These are phyloP conservation scores for Lepidurus couesii DNA, from an alignment of 1,140 invertebrate genomes.

Conservation along the genomic window DNA sequence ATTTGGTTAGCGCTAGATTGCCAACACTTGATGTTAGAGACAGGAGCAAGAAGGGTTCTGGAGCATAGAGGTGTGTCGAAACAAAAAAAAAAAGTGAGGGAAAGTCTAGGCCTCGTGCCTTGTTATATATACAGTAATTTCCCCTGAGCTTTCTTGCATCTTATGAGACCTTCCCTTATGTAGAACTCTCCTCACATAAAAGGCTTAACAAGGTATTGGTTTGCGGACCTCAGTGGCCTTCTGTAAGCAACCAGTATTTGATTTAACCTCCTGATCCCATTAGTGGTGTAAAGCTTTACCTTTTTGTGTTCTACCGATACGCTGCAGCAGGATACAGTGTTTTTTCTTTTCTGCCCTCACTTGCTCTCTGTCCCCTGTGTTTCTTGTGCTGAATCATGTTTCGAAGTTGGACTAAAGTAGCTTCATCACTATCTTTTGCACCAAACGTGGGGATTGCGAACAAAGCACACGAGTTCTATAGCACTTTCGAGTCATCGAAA, in stretches of 20 bases:
- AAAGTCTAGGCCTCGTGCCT: neutral
- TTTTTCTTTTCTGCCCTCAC: too few relatives aligned
- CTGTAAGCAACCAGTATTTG: too few relatives aligned
- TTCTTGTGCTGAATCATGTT: too few relatives aligned
- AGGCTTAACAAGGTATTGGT: neutral
- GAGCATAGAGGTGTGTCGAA: neutral
- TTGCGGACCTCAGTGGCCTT: neutral
- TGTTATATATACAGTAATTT: constrained; percentile 23
- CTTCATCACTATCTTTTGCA: too few relatives aligned
- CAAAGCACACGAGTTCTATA: neutral
- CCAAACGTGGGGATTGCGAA: too few relatives aligned
- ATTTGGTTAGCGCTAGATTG: neutral
- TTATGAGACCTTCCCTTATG: neutral
- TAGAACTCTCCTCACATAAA: neutral
- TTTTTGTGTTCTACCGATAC: too few relatives aligned
- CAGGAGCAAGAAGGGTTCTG: neutral
- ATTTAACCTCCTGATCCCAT: too few relatives aligned
- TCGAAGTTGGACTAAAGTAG: too few relatives aligned
- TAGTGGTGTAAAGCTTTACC: too few relatives aligned
- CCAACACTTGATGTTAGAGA: neutral
- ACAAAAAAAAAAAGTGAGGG: neutral
- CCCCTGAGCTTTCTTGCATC: neutral
- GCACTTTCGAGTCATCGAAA: neutral
- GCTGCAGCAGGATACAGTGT: too few relatives aligned
- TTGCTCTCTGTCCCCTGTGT: too few relatives aligned